A percentile compares a stretch with the other conserved stretches of the same genome.
phyloP scores from a whole-genome alignment of 1,140 invertebrate species.

The Teleogryllus occipitalis region DNA sequence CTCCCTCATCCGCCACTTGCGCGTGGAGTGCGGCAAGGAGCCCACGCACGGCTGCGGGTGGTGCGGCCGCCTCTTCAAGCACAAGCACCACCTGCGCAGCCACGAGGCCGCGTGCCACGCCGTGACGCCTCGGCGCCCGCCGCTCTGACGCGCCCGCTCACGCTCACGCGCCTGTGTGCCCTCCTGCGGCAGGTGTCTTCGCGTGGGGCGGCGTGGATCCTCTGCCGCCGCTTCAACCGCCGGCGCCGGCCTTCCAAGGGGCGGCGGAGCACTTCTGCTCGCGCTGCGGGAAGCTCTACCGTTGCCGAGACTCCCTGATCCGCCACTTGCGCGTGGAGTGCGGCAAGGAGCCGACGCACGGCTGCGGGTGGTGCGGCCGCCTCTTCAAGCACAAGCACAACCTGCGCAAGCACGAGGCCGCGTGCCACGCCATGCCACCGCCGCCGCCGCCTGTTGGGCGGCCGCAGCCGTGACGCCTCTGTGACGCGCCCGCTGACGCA shows the following conservation, averaged over 20 bases:
- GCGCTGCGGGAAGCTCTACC: conserved; percentile 42
- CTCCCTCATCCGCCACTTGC: conserved; percentile 41
- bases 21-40: conserved; percentile 47
- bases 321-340: conserved; percentile 47
- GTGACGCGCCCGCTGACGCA: not conserved
- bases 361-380: conserved; percentile 29
- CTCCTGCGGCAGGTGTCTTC: no score
- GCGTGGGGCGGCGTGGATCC: no score
- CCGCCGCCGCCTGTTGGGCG: no score
- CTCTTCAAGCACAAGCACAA: conserved; percentile 35
- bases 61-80: conserved; percentile 30
- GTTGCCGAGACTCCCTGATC: conserved; percentile 40
- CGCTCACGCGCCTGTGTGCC: no score
- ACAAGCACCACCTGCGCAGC: conserved; percentile 32
- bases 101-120: not conserved
- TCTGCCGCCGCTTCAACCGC: no score
- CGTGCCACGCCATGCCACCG: not conserved
- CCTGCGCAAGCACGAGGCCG: conserved; percentile 18
- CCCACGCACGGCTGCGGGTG: conserved; percentile 38
- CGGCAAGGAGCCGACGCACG: conserved; percentile 45
- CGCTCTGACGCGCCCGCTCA: no score
- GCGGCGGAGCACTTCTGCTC: not conserved
- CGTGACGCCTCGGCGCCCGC: no score
- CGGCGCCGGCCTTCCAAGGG: not conserved
- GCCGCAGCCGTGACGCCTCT: not conserved